These are phyloP conservation scores for Pristis pectinata DNA, from an alignment of 2,797 vertebrate genomes.

Conservation along the genomic window DNA sequence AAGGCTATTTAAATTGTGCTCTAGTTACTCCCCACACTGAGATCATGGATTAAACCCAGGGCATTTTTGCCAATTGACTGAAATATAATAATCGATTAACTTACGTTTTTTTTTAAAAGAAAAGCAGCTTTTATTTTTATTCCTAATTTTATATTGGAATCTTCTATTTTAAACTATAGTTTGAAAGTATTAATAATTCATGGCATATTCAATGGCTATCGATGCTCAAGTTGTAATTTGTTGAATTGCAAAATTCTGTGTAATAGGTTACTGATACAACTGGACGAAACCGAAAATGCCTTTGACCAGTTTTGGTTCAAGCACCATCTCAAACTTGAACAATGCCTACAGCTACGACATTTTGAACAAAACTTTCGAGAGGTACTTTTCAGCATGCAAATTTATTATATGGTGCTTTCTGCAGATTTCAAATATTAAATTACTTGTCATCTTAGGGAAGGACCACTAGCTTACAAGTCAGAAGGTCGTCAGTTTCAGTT, in stretches of 20 bases:
- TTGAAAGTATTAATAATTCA: not conserved
- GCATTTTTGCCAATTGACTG: not conserved
- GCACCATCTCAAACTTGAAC: slow-evolving; percentile 82
- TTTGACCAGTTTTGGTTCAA: slow-evolving; percentile 86
- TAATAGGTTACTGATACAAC: slow-evolving; percentile 74
- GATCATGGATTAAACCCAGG: not conserved
- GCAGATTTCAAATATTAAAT: not conserved
- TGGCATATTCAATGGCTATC: not conserved
- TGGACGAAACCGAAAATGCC: slow-evolving; percentile 86
- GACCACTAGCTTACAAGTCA: too few relatives aligned
- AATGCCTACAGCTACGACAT: slow-evolving; percentile 82
- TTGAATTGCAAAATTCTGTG: not conserved
- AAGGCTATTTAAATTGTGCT: not conserved
- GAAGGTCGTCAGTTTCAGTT: too few relatives aligned
- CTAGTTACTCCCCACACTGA: not conserved
- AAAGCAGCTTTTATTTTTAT: not conserved
- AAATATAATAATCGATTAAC: not conserved
- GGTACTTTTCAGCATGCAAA: slow-evolving; percentile 51
- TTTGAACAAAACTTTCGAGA: slow-evolving; percentile 89
- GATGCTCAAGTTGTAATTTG: not conserved
- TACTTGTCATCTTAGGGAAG: not conserved
- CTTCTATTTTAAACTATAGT: not conserved
- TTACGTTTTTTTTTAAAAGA: not conserved
- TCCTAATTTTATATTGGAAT: not conserved
- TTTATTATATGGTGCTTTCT: not conserved